A percentile compares a stretch with the other conserved stretches of the same genome.
These are phyloP conservation scores for Eulithis prunata DNA, from an alignment of 2,888 invertebrate species.

Conservation along the genomic window DNA sequence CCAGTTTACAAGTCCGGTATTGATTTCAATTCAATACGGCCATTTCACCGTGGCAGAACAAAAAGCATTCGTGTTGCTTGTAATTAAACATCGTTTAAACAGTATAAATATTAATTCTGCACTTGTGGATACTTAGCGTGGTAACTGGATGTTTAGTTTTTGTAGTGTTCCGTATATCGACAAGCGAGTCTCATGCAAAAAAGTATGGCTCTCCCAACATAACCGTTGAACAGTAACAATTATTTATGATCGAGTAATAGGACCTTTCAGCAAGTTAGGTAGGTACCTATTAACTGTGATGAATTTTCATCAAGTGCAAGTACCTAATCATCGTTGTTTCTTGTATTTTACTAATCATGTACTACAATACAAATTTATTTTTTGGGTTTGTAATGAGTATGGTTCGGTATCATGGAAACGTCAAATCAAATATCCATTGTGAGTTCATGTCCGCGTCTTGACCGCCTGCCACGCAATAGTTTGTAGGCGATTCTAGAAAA, in stretches of 20 bases:
- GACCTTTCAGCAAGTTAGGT: slow-evolving; percentile 7
- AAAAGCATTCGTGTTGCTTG: slow-evolving; percentile 62
- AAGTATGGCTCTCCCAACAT: slow-evolving; percentile 4
- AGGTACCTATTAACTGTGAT: slow-evolving; percentile 2
- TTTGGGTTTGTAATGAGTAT: slow-evolving; percentile 20
- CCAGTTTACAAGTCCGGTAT: slow-evolving; percentile 36
- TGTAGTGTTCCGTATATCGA: slow-evolving; percentile 25
- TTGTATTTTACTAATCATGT: background rate
- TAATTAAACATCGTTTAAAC: slow-evolving; percentile 78
- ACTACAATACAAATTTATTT: slow-evolving; percentile 5
- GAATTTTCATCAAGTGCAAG: background rate
- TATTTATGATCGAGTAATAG: slow-evolving; percentile 20
- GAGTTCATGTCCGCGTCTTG: slow-evolving; percentile 45
- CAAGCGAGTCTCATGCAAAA: slow-evolving; percentile 12
- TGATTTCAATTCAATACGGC: slow-evolving; percentile 40
- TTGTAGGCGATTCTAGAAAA: slow-evolving; percentile 84
- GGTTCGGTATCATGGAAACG: slow-evolving; percentile 34
- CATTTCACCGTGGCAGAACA: slow-evolving; percentile 44
- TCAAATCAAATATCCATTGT: slow-evolving; percentile 43
- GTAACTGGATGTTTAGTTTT: slow-evolving; percentile 59
- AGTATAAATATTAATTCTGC: slow-evolving; percentile 75
- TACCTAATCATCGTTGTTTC: background rate
- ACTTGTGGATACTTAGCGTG: slow-evolving; percentile 65
- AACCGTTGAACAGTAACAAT: slow-evolving; percentile 13
- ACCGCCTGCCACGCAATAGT: slow-evolving; percentile 73